Base-by-base conservation (phyloP, 1,140 invertebrate species). In the Euborellia annulipes region DNA sequence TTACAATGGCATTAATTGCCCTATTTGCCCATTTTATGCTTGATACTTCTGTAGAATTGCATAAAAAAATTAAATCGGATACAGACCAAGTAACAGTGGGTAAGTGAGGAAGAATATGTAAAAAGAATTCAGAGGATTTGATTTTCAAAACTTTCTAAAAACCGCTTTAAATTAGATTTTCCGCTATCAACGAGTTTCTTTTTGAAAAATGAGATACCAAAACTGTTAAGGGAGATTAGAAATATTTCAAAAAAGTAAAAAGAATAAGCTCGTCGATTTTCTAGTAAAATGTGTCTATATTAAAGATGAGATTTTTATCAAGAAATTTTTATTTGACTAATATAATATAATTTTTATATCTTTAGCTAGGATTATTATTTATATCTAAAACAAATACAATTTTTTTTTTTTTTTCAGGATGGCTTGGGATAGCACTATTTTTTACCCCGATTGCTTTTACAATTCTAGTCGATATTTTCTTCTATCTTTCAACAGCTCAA, bases 11-110 rank as follows among this genome's bases (percentile, higher is more conserved):
- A 0, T 65, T 66, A 1, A 64, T 84, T 43, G 81, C 83, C 0
- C 68, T 86, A 23, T 82, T 84, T 58, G 79, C 82, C 0, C 83
- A 87, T 59, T 84, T 82, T 53, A 72, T 81, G 18, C 62, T 87
- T n/a, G 84, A 87, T 54, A 74, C 69, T 1, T 69, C 70, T 34
- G 72, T 13, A 14, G 39, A 47, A 34, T 70, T 22, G 70, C 58
- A 50, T 65, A 57, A 60, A 36, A 71, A 65, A 50, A 64, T 64
- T 45, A 59, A 58, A 42, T 51, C 58, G 45, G 62, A 51, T 30
- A 49, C 55, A 40, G 70, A 75, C 54, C 72, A 77, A 58, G 75
- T 78, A 57, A 74, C 76, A 37, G 76, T 76, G 50, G 73, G 72
- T 73, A 63, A 54, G 48, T 40, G 43, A 38, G 38, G 19, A 18